Evolutionary conservation across 1,140 invertebrate genomes (phyloP).

Genomic region (Danaus melanippus): DNA sequence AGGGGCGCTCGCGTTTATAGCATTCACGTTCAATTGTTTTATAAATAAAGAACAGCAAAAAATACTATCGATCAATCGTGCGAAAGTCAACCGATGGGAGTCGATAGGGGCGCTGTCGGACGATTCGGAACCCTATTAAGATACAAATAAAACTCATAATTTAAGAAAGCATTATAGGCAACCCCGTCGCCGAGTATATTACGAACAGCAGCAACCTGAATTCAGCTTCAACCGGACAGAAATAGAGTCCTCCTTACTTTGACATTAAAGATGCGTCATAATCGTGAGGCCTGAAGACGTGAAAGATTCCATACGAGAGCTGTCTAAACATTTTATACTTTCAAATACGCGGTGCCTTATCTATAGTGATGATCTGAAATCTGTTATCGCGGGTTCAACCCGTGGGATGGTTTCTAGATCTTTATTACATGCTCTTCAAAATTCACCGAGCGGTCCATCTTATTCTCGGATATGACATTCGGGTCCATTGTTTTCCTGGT

Average conservation of each 20-base stretch:
- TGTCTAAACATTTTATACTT: constrained; percentile 72
- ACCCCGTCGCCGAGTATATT: constrained; percentile 27
- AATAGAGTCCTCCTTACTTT: constrained; percentile 17
- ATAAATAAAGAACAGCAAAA: constrained; percentile 68
- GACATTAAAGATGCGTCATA: constrained; percentile 39
- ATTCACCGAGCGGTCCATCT: constrained; percentile 22
- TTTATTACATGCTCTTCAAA: constrained; percentile 62
- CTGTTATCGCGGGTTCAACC: constrained; percentile 55
- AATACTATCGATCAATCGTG: constrained; percentile 72
- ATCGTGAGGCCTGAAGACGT: constrained; percentile 55
- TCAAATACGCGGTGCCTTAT: constrained; percentile 62
- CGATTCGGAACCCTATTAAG: constrained; percentile 31
- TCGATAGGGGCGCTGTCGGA: constrained; percentile 35
- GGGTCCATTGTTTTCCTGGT: constrained; percentile 49
- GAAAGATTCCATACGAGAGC: constrained; percentile 67
- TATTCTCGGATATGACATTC: constrained; percentile 43
- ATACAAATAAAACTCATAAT: constrained; percentile 41
- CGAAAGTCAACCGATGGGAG: constrained; percentile 59
- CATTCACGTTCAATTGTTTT: constrained; percentile 67
- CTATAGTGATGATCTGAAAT: constrained; percentile 66
- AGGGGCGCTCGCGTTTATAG: constrained; percentile 59
- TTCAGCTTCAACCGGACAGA: constrained; percentile 24
- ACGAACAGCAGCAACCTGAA: constrained; percentile 15
- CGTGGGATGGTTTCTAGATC: constrained; percentile 62
- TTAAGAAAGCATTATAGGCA: constrained; percentile 23